Conservation (phyloP, 2,888 invertebrate species). For the Rapana venosa region DNA sequence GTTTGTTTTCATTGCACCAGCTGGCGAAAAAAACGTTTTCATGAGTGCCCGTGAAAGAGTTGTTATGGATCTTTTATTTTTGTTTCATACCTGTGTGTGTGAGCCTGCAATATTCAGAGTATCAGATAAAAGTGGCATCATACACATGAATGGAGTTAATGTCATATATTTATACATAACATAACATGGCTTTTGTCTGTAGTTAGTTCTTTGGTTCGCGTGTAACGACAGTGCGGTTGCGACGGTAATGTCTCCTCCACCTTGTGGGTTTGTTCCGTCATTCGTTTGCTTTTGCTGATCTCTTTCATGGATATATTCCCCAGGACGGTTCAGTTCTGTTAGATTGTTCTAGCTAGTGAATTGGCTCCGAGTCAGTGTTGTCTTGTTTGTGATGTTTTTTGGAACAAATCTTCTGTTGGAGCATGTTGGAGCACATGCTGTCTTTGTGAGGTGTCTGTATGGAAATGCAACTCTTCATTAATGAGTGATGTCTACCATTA, state of each 20-base stretch:
- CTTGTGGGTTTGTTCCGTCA: neutral
- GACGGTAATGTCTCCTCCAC: neutral
- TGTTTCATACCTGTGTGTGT: neutral
- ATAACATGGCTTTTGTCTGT: neutral
- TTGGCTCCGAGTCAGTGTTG: neutral
- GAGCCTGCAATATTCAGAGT: neutral
- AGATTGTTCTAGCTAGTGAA: neutral
- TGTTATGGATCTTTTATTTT: neutral
- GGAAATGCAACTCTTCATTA: too few relatives aligned
- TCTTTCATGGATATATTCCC: neutral
- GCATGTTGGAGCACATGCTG: neutral
- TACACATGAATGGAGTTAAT: neutral
- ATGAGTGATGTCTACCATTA: neutral
- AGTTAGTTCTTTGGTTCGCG: neutral
- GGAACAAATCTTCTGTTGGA: neutral
- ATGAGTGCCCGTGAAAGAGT: neutral
- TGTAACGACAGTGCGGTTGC: neutral
- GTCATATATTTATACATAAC: neutral
- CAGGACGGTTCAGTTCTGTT: neutral
- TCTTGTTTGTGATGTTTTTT: neutral
- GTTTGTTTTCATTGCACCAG: neutral
- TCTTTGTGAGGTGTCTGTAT: neutral
- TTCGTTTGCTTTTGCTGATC: neutral
- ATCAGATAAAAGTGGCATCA: neutral
- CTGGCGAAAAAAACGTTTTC: too few relatives aligned